Evolutionary conservation across 1,140 invertebrate genomes (phyloP).

Genomic region (Aphaenogaster rudis): DNA sequence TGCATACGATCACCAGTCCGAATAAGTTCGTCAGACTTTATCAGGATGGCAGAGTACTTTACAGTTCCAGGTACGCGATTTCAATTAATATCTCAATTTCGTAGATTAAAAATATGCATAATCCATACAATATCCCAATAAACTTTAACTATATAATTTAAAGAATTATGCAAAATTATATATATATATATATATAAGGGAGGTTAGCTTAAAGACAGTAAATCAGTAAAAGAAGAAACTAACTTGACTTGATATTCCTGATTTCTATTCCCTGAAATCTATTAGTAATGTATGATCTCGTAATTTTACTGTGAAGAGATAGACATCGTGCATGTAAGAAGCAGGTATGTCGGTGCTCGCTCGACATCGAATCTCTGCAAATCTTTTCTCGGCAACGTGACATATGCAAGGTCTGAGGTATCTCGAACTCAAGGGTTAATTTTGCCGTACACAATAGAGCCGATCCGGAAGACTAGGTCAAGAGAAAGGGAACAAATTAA

Average conservation of each 20-base stretch:
- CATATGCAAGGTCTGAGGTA: slow-evolving; percentile 14
- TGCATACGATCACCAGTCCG: slow-evolving; percentile 96
- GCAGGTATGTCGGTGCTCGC: not conserved
- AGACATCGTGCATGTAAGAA: not conserved
- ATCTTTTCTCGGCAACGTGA: slow-evolving; percentile 48
- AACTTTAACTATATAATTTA: not conserved
- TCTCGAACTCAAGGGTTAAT: slow-evolving; percentile 73
- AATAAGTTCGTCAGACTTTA: slow-evolving; percentile 95
- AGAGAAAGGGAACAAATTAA: slow-evolving; percentile 74
- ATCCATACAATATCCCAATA: not conserved
- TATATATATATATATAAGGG: no score
- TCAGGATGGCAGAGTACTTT: slow-evolving; percentile 94
- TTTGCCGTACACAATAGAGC: slow-evolving; percentile 67
- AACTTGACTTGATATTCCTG: not conserved
- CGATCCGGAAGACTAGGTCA: slow-evolving; percentile 75
- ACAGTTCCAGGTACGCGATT: slow-evolving; percentile 91
- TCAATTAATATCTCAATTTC: not conserved
- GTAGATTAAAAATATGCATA: not conserved
- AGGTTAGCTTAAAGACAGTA: not conserved
- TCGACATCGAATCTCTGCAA: not conserved
- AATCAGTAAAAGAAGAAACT: not conserved
- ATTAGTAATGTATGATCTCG: not conserved
- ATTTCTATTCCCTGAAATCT: not conserved
- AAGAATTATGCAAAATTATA: not conserved
- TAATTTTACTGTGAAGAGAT: not conserved